phyloP scores from a whole-genome alignment of 2,888 invertebrate genomes.

The Mythimna ferrago region DNA sequence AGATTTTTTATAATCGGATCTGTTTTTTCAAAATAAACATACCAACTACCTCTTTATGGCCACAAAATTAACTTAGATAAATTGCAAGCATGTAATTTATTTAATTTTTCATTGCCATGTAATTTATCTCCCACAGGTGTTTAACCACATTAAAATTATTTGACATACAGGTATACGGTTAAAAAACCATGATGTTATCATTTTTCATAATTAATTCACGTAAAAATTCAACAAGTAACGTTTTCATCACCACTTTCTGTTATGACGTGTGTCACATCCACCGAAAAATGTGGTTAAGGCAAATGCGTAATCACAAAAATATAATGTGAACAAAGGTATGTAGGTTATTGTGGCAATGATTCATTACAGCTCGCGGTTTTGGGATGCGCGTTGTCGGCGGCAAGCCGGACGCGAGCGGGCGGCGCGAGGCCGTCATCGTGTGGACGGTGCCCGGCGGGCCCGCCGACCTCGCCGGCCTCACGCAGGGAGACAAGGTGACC shows the following conservation, averaged over 20 bases:
- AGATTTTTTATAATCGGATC: too few species aligned
- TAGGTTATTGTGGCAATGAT: constrained; percentile 63
- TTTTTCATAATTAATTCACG: constrained; percentile 1
- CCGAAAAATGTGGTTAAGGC: constrained; percentile 39
- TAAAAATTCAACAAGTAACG: constrained; percentile 20
- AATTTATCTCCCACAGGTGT: not conserved
- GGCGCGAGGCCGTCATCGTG: constrained; percentile 97
- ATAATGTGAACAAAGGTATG: constrained; percentile 51
- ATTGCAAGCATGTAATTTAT: not conserved
- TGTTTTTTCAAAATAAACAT: not conserved
- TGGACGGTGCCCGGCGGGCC: constrained; percentile 98
- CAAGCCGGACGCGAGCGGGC: constrained; percentile 96
- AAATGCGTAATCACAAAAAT: constrained; percentile 35
- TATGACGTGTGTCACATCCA: constrained; percentile 17
- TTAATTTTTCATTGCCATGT: too few species aligned
- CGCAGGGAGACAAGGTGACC: constrained; percentile 96
- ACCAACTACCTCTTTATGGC: not conserved
- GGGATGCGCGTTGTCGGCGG: constrained; percentile 99
- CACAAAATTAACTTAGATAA: not conserved
- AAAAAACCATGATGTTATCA: constrained; percentile 1
- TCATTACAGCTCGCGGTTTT: constrained; percentile 94
- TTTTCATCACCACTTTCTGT: constrained; percentile 28
- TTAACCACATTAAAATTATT: not conserved
- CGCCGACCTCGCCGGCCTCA: constrained; percentile 96
- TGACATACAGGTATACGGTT: not conserved